Percentiles rank a stretch among this genome's conserved stretches.
These are phyloP conservation scores for Andinoacara biseriatus DNA, from an alignment of 2,113 vertebrate genomes.

Conservation along the genomic window DNA sequence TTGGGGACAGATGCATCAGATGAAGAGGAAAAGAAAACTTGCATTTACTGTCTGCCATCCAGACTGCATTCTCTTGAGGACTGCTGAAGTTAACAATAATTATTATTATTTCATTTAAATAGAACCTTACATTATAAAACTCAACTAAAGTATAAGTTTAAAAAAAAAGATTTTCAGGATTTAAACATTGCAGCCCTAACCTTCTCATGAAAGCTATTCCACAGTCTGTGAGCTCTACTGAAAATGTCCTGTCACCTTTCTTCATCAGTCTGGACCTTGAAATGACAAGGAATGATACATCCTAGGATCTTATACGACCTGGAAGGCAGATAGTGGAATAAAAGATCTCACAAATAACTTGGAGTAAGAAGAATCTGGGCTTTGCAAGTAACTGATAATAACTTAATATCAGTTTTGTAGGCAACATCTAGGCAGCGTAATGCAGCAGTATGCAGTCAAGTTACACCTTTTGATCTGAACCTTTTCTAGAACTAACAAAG, in stretches of 20 bases:
- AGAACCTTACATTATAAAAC: not conserved
- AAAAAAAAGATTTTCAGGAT: not conserved
- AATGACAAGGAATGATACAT: not conserved
- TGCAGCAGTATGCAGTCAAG: not conserved
- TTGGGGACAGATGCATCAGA: conserved; percentile 22
- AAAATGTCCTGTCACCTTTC: not conserved
- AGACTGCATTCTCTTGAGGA: too few species aligned
- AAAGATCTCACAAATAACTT: not conserved
- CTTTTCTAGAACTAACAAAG: too few species aligned
- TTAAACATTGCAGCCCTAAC: not conserved
- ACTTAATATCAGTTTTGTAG: not conserved
- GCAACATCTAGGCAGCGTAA: not conserved
- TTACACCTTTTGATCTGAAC: too few species aligned
- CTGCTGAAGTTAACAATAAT: too few species aligned
- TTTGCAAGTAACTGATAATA: not conserved
- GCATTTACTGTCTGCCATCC: not conserved
- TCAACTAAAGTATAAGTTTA: accelerated
- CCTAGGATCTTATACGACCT: not conserved
- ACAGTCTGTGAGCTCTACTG: not conserved
- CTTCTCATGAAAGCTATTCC: not conserved
- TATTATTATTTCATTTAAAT: not conserved
- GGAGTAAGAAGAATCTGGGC: not conserved
- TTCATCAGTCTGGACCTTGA: not conserved
- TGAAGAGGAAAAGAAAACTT: not conserved
- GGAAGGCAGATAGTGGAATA: not conserved